Percentiles rank a stretch among this genome's conserved stretches.
Evolutionary conservation across 2,113 vertebrate genomes (phyloP).

Genomic region (Falcunculus frontatus): DNA sequence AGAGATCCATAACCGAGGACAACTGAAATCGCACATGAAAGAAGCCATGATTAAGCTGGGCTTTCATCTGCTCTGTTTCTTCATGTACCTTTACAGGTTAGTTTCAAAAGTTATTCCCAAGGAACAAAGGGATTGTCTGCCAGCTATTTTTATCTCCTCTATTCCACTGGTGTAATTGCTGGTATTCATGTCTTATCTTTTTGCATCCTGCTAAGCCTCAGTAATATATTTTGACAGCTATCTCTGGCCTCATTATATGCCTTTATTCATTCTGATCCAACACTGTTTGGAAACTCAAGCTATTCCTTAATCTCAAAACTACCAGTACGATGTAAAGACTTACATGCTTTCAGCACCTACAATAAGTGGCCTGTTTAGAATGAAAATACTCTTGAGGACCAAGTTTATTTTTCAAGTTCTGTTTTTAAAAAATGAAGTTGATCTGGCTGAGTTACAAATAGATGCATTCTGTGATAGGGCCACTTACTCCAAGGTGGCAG

Average conservation of each 20-base stretch:
- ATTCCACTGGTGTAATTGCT: not conserved
- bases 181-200: not conserved
- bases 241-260: not conserved
- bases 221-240: not conserved
- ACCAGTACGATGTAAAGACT: not conserved
- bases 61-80: constrained; percentile 98
- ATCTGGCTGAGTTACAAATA: not conserved
- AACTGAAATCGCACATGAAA: constrained; percentile 97
- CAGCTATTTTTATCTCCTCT: not conserved
- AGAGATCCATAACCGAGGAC: constrained; percentile 97
- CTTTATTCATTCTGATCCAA: not conserved
- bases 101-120: constrained; percentile 5
- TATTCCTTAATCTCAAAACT: not conserved
- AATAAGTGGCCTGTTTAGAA: not conserved
- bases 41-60: constrained; percentile 98
- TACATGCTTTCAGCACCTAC: not conserved
- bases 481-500: not conserved
- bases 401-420: not conserved
- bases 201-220: not conserved
- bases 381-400: not conserved
- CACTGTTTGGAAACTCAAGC: not conserved
- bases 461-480: not conserved
- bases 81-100: constrained; percentile 98
- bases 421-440: not conserved
- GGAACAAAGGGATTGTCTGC: not conserved